Percentiles rank a stretch among this genome's conserved stretches.
These are phyloP conservation scores for Lamellibrachia columna DNA, from an alignment of 2,888 invertebrate species.

Conservation along the genomic window DNA sequence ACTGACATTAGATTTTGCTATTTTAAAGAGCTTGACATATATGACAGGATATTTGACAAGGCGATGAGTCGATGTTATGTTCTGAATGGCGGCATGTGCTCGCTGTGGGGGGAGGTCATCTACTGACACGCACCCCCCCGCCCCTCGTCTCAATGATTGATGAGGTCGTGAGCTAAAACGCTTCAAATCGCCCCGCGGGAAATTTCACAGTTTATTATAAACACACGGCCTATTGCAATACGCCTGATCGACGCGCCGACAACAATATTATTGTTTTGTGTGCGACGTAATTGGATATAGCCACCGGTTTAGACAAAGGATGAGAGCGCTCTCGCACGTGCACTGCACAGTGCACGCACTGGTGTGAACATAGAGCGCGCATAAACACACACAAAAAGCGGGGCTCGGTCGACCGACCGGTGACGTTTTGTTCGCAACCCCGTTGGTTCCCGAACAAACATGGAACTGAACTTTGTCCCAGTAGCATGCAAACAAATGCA, in stretches of 20 bases:
- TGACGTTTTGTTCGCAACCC: neutral
- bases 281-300: neutral
- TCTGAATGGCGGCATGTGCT: neutral
- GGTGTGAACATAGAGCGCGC: neutral
- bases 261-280: conserved; percentile 10
- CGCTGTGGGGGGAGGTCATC: neutral
- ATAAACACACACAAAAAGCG: neutral
- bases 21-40: too few relatives aligned
- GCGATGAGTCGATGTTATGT: neutral
- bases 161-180: neutral
- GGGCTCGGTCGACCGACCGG: neutral
- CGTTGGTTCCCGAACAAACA: neutral
- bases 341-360: neutral
- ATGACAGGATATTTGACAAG: neutral
- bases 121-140: neutral
- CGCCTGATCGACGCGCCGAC: neutral
- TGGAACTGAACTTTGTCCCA: neutral
- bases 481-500: neutral
- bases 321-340: neutral
- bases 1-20: neutral
- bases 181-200: neutral
- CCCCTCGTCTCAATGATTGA: neutral
- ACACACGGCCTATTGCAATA: neutral
- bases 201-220: conserved; percentile 10
- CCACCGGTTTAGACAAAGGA: neutral